phyloP scores from a whole-genome alignment of 2,888 invertebrate genomes.

The Synanthedon tipuliformis region DNA sequence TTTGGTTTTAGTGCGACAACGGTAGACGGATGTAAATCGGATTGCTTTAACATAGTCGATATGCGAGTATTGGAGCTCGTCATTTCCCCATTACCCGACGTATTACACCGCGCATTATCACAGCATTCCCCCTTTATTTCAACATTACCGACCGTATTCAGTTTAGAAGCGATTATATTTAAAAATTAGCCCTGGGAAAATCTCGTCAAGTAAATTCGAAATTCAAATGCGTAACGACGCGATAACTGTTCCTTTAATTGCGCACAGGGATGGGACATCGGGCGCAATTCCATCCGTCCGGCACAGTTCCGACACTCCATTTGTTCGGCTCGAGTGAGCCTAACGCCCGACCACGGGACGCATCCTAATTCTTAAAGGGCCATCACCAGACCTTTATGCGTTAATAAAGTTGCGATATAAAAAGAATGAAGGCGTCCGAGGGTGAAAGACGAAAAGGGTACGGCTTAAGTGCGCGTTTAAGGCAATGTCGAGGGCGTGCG shows the following conservation, averaged over 20 bases:
- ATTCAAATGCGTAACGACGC: constrained; percentile 51
- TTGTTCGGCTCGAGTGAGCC: constrained; percentile 56
- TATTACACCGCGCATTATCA: constrained; percentile 58
- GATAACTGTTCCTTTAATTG: constrained; percentile 55
- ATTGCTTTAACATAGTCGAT: constrained; percentile 57
- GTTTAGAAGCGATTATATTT: not conserved
- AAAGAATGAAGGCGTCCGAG: constrained; percentile 67
- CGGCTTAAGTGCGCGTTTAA: constrained; percentile 67
- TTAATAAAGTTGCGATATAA: constrained; percentile 71
- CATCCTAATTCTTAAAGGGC: constrained; percentile 69
- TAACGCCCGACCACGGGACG: constrained; percentile 50
- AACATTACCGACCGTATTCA: not conserved
- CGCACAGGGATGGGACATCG: constrained; percentile 38
- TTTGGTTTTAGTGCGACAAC: constrained; percentile 64
- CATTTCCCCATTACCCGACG: constrained; percentile 48
- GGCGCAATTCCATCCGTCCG: constrained; percentile 18
- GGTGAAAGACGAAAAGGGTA: constrained; percentile 64
- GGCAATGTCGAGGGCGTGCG: constrained; percentile 65
- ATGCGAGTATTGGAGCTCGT: constrained; percentile 40
- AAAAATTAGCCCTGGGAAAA: constrained; percentile 1
- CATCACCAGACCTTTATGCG: constrained; percentile 69
- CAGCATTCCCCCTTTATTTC: constrained; percentile 9
- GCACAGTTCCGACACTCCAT: constrained; percentile 52
- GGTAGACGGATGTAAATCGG: constrained; percentile 66
- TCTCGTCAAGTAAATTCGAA: constrained; percentile 4